Evolutionary conservation across 2,113 vertebrate species (phyloP).

Genomic region (Procavia capensis): DNA sequence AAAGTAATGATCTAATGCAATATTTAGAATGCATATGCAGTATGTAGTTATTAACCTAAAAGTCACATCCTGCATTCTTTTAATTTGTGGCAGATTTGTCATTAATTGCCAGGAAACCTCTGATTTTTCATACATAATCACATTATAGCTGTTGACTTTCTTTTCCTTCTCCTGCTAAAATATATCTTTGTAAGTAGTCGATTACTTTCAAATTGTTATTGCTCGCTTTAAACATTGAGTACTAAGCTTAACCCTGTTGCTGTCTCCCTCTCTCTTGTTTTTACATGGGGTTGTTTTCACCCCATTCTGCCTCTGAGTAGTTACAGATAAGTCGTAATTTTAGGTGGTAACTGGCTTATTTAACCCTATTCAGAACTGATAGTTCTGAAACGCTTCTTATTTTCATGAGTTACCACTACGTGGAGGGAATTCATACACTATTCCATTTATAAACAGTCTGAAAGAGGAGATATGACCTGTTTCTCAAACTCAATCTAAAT

Average conservation of each 20-base stretch:
- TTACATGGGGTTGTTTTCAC: slow-evolving; percentile 67
- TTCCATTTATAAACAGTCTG: slow-evolving; percentile 31
- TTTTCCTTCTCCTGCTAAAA: slow-evolving; percentile 65
- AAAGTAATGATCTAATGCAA: slow-evolving; percentile 67
- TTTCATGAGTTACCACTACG: slow-evolving; percentile 60
- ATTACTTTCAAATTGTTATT: slow-evolving; percentile 74
- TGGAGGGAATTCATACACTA: slow-evolving; percentile 67
- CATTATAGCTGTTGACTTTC: slow-evolving; percentile 63
- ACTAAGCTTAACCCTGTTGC: slow-evolving; percentile 75
- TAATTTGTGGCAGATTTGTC: slow-evolving; percentile 75
- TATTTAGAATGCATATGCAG: slow-evolving; percentile 74
- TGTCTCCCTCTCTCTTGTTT: slow-evolving; percentile 3
- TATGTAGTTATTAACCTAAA: slow-evolving; percentile 79
- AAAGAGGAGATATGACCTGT: not conserved
- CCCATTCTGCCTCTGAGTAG: slow-evolving; percentile 65
- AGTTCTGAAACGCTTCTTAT: slow-evolving; percentile 75
- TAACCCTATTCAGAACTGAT: slow-evolving; percentile 72
- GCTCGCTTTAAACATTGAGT: slow-evolving; percentile 64
- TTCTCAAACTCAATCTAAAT: slow-evolving; percentile 1
- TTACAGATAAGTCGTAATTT: slow-evolving; percentile 77
- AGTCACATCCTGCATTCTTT: slow-evolving; percentile 72
- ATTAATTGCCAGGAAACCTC: slow-evolving; percentile 74
- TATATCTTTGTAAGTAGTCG: slow-evolving; percentile 52
- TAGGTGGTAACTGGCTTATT: slow-evolving; percentile 72
- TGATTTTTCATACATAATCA: slow-evolving; percentile 78